phyloP scores from a whole-genome alignment of 2,113 vertebrate genomes.

The Ariopsis seemanni region DNA sequence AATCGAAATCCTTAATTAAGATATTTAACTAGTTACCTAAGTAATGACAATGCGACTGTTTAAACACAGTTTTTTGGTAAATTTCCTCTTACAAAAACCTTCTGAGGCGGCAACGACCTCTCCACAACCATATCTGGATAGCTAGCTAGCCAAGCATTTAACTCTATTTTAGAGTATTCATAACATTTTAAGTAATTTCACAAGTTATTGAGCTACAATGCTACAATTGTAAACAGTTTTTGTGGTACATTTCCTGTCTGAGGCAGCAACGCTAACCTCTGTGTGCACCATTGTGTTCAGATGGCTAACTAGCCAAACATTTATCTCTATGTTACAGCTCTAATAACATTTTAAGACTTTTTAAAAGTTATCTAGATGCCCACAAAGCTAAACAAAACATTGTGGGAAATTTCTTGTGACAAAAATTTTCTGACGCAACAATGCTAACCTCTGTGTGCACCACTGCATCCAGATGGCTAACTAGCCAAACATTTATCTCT shows the following conservation, averaged over 20 bases:
- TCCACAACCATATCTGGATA: too few relatives aligned
- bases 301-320: neutral
- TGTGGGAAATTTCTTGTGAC: neutral
- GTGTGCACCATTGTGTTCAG: neutral
- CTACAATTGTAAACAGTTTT: neutral
- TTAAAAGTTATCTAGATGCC: neutral
- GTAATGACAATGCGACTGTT: too few relatives aligned
- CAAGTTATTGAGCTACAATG: neutral
- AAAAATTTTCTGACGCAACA: neutral
- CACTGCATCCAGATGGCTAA: neutral
- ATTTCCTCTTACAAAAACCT: too few relatives aligned
- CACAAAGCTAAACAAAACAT: neutral
- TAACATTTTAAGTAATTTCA: neutral
- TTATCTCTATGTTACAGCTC: neutral
- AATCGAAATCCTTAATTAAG: neutral
- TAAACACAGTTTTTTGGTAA: too few relatives aligned
- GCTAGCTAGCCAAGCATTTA: neutral
- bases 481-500: neutral
- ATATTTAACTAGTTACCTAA: neutral
- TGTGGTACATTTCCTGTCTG: neutral
- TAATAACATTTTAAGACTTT: neutral
- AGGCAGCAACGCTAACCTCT: neutral
- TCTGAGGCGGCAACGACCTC: too few relatives aligned
- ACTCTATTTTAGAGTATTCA: neutral
- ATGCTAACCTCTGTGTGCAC: neutral